phyloP scores from a whole-genome alignment of 2,888 invertebrate species.

The Cabera pusaria region DNA sequence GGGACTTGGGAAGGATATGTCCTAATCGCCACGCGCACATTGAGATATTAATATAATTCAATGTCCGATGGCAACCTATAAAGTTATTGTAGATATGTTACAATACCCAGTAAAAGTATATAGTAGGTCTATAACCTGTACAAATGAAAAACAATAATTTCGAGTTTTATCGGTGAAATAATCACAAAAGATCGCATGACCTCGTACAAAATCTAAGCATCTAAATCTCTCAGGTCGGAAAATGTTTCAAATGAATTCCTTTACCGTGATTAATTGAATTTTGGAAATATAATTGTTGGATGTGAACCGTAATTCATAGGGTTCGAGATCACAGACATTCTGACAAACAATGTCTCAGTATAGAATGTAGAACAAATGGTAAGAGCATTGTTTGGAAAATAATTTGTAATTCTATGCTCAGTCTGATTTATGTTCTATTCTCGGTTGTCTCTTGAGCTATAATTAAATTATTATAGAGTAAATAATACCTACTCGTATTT shows the following conservation, averaged over 20 bases:
- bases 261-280: conserved; percentile 24
- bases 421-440: conserved; percentile 9
- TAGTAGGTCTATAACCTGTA: too few relatives aligned
- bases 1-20: too few relatives aligned
- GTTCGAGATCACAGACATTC: conserved; percentile 7
- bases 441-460: neutral
- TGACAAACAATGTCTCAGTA: conserved; percentile 1
- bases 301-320: conserved; percentile 11
- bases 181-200: neutral
- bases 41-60: too few relatives aligned
- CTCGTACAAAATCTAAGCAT: conserved; percentile 2
- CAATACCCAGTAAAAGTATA: too few relatives aligned
- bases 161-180: too few relatives aligned
- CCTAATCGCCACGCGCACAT: too few relatives aligned
- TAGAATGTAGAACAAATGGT: conserved; percentile 8
- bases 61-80: too few relatives aligned
- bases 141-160: too few relatives aligned
- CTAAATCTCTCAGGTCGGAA: neutral
- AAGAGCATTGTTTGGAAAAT: conserved; percentile 13
- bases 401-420: conserved; percentile 11
- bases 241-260: conserved; percentile 28
- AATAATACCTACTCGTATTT: too few relatives aligned
- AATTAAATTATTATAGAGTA: too few relatives aligned
- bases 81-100: too few relatives aligned
- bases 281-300: conserved; percentile 17